Evolutionary conservation across 1,140 invertebrate genomes (phyloP).

Genomic region (Drosophila pseudoananassae): DNA sequence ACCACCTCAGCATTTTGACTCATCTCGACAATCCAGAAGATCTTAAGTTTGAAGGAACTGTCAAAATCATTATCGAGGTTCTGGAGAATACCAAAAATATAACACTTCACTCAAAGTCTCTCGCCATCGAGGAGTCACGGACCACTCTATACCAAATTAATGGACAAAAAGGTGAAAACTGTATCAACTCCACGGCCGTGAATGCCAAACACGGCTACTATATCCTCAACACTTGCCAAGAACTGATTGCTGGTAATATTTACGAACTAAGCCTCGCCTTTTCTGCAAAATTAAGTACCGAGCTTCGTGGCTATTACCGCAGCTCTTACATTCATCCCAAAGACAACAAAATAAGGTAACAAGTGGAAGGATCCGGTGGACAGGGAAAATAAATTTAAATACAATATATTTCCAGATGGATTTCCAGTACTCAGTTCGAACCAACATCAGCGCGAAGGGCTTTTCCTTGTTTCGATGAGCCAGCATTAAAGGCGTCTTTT

Average conservation of each 20-base stretch:
- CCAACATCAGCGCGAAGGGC: neutral
- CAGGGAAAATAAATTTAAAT: too few relatives aligned
- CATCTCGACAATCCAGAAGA: slow-evolving; percentile 3
- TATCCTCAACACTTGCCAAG: neutral
- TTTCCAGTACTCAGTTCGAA: neutral
- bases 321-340: neutral
- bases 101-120: slow-evolving; percentile 87
- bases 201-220: neutral
- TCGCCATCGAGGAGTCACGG: neutral
- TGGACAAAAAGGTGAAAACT: neutral
- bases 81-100: slow-evolving; percentile 86
- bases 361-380: too few relatives aligned
- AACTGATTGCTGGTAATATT: neutral
- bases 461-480: slow-evolving; percentile 1
- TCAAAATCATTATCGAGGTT: slow-evolving; percentile 86
- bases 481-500: neutral
- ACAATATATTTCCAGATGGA: neutral
- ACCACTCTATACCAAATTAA: neutral
- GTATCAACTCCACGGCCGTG: neutral
- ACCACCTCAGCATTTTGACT: neutral
- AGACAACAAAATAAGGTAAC: neutral
- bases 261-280: neutral
- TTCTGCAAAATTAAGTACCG: neutral
- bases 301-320: neutral
- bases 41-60: slow-evolving; percentile 85